Evolutionary conservation across 2,888 invertebrate species (phyloP), one percentile per base, ranked within the genome.

Genomic region (Pemphredon lugubris): DNA sequence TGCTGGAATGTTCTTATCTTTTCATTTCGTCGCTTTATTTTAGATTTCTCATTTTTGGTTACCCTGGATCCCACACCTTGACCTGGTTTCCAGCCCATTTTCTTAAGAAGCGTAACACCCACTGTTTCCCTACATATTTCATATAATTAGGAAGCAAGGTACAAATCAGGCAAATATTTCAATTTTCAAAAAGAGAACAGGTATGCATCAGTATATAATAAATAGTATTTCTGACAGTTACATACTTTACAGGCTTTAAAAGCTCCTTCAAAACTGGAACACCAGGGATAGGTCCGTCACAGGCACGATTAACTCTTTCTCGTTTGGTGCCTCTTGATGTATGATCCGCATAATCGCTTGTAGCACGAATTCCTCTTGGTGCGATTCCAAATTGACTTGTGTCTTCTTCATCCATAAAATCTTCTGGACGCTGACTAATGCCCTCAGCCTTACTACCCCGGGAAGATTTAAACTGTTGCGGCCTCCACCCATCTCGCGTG

Each of bases 351-450:
- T 96, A 99, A 77, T 96, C 95, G 11, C 93, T 93, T 0, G 95
- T 95, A 0, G 97, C 95, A 83, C 94, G 93, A 68, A 99, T 92
- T 0, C 93, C 93, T 73, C 95, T 94, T 0, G 98, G 98, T 0
- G 99, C 98, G 80, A 99, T 98, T 14, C 99, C 99, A 91, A 96
- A 96, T 87, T 97, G 96, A 1, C 96, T 94, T 20, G 96, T 92
- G 89, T 99, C 99, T 90, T 99, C 99, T 9, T 97, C 96, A 89
- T 99, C 99, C 99, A 99, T 99, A 86, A 96, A 99, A 91, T 99
- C 98, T 89, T 97, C 95, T 0, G 98, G 96, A 75, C 92, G 92
- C 88, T 95, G 96, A 30, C 74, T 77, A 6, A 90, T 83, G 7
- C 86, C 89, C 50, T 90, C 90, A 0, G 93, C 92, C 81, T 95